Evolutionary conservation across 2,113 vertebrate genomes (phyloP).

Genomic region (Psilopogon haemacephalus): DNA sequence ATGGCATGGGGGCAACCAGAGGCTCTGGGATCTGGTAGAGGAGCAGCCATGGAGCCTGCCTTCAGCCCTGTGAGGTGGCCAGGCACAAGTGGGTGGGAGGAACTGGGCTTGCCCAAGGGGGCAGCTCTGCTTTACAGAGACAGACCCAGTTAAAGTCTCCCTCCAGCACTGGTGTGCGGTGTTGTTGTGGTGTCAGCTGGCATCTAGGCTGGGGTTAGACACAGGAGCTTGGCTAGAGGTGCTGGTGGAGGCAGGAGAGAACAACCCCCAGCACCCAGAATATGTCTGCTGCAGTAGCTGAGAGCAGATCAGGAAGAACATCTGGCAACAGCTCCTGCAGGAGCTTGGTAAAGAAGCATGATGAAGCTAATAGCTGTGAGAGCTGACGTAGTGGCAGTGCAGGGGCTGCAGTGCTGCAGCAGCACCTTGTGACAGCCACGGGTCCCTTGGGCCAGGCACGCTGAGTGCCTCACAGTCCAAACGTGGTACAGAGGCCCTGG

Average conservation of each 20-base stretch:
- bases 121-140: neutral
- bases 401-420: neutral
- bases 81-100: neutral
- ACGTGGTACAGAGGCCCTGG: neutral
- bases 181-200: neutral
- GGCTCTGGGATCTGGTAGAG: too few species aligned
- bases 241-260: neutral
- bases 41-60: rapidly evolving
- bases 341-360: neutral
- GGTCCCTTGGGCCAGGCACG: neutral
- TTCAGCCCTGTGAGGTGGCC: neutral
- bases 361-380: neutral
- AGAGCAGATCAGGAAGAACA: neutral
- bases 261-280: neutral
- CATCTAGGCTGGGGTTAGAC: neutral
- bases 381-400: neutral
- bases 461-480: neutral
- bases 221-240: neutral
- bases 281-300: neutral
- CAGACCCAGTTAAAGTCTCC: neutral
- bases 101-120: neutral
- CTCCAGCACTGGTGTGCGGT: neutral
- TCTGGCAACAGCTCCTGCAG: neutral
- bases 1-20: neutral
- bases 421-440: neutral